These are phyloP conservation scores for Lagopus leucura DNA, from an alignment of 2,113 vertebrate species.

Conservation along the genomic window DNA sequence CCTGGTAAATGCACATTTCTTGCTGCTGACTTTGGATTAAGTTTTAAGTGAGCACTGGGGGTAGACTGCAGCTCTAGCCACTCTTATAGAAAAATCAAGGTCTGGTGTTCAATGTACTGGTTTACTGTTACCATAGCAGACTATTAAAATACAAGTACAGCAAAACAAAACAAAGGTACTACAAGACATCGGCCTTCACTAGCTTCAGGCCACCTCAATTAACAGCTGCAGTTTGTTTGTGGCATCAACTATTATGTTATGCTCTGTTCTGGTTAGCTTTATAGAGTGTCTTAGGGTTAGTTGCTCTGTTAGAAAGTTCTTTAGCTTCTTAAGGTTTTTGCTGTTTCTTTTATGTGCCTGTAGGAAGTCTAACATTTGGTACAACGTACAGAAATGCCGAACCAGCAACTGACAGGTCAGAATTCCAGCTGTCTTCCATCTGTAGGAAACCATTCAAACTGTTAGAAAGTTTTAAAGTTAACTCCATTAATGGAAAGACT, in stretches of 20 bases:
- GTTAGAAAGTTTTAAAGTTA: neutral
- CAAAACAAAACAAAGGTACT: neutral
- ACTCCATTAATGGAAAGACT: neutral
- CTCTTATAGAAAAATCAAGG: neutral
- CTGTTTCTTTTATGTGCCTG: neutral
- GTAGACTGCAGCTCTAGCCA: neutral
- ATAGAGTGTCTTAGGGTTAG: neutral
- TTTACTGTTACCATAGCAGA: neutral
- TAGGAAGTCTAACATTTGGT: neutral
- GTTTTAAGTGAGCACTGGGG: conserved; percentile 1
- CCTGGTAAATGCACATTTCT: neutral
- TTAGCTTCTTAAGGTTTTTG: neutral
- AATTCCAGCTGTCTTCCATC: neutral
- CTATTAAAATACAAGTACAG: neutral
- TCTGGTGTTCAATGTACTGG: neutral
- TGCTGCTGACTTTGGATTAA: conserved; percentile 31
- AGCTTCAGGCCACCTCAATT: neutral
- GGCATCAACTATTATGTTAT: neutral
- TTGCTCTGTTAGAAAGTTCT: neutral
- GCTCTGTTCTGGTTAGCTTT: neutral
- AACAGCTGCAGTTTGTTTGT: neutral
- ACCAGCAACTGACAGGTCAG: neutral
- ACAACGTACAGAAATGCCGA: neutral
- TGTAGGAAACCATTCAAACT: neutral
- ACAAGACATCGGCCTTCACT: neutral